Base-by-base conservation (phyloP, 2,888 invertebrate species). In the Deilephila elpenor region DNA sequence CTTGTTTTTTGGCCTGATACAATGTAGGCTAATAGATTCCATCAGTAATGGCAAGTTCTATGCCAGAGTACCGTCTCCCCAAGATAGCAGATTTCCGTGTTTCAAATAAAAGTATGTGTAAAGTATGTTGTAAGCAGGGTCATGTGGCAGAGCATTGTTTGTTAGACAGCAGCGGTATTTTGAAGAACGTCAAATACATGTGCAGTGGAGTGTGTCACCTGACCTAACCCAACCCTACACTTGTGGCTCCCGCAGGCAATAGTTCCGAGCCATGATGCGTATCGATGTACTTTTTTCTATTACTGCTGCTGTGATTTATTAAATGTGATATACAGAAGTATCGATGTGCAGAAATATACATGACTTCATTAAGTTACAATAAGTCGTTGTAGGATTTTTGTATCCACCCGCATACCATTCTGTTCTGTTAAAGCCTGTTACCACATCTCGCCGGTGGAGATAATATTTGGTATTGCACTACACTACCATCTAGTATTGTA, bases 211-310 rank as follows among this genome's bases (percentile, higher is more conserved):
- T 86, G 86, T 88, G 91, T 87, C 93, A 93, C 93, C 93, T 93
- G 93, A 94, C 93, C 93, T 93, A 88, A 90, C 92, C 88, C 92
- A 93, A 93, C 90, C 84, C 86, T 89, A 89, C 93, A 93, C 93
- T 93, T 93, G 93, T 90, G 85, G 83, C 88, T 89, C 89, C 88
- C 86, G 87, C 86, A 80, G 85, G 77, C 83, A 81, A 75, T 51
- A 67, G 62, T 59, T 20, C 86, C 91, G 92, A 80, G 88, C 84
- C 85, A 89, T 75, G 75, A 61, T 34, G 70, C 53, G 73, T 80
- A 78, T 86, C 84, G 86, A 87, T 79, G 74, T 76, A 70, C 44
- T 76, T 14, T 60, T 25, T 59, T 59, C 20, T 59, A 71, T 59
- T 5, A 60, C 20, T 37, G 29, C 37, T 59, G 17, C 56, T 56